Conservation (phyloP, 2,113 vertebrate species). For the Spheniscus mendiculus region DNA sequence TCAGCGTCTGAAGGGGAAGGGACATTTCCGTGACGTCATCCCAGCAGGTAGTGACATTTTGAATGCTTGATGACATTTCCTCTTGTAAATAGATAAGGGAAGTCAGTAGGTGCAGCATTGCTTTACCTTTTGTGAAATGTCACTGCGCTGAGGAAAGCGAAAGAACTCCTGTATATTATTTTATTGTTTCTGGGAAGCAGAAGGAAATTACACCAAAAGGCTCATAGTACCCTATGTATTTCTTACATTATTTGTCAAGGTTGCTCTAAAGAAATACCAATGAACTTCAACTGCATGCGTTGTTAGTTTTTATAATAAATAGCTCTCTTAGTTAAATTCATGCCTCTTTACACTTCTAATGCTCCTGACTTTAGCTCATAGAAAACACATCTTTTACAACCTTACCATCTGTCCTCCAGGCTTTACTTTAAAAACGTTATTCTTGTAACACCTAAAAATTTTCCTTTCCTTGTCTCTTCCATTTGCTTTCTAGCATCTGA, state of each 20-base stretch:
- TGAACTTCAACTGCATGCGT: background rate
- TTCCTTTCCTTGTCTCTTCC: background rate
- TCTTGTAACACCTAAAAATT: background rate
- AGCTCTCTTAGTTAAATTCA: constrained; percentile 7
- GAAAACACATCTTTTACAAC: background rate
- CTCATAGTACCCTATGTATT: background rate
- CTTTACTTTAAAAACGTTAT: background rate
- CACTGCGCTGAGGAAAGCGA: constrained; percentile 42
- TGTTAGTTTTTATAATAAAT: constrained; percentile 41
- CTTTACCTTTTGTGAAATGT: constrained; percentile 72
- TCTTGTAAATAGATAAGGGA: constrained; percentile 69
- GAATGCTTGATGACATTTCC: constrained; percentile 75
- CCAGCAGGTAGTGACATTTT: constrained; percentile 70
- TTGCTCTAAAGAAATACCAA: constrained; percentile 22
- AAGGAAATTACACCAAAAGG: constrained; percentile 9
- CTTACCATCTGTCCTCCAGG: background rate
- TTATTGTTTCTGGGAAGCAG: constrained; percentile 34
- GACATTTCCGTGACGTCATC: constrained; percentile 43
- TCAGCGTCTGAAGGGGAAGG: constrained; percentile 5
- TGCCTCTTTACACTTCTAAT: background rate
- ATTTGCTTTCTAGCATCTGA: background rate
- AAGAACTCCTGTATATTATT: constrained; percentile 20
- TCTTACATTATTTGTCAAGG: background rate
- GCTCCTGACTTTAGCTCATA: background rate
- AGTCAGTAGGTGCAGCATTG: constrained; percentile 53